phyloP scores from a whole-genome alignment of 2,113 vertebrate species.

The Albula glossodonta region DNA sequence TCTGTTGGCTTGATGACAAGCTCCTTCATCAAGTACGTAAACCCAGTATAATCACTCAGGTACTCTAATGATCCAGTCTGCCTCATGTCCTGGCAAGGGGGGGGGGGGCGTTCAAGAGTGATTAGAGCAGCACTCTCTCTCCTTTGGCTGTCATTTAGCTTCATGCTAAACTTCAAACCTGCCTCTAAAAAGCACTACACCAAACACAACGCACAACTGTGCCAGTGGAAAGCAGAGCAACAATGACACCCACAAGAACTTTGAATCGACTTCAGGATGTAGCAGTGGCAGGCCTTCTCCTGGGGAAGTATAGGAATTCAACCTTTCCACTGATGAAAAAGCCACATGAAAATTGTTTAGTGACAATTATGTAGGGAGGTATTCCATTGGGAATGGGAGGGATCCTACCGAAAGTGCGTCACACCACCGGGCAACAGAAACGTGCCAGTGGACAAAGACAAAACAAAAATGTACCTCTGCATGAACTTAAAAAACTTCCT shows the following conservation, averaged over 20 bases:
- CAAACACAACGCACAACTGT: neutral
- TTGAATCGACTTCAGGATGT: too few species aligned
- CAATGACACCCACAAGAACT: neutral
- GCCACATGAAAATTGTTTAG: conserved; percentile 2
- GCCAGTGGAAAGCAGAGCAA: neutral
- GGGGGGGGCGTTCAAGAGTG: conserved; percentile 12
- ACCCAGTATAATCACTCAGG: conserved; percentile 15
- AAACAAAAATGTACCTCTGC: conserved; percentile 24
- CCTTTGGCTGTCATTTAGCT: neutral
- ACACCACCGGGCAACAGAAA: conserved; percentile 6
- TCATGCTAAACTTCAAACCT: neutral
- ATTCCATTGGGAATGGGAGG: conserved; percentile 6
- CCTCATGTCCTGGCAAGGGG: neutral
- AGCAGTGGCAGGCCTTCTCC: neutral
- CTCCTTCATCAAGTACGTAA: neutral
- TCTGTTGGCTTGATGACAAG: neutral
- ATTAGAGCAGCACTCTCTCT: conserved; percentile 6
- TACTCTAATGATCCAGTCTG: conserved; percentile 2
- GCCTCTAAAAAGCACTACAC: neutral
- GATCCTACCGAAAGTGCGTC: conserved; percentile 11
- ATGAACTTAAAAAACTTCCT: conserved; percentile 19
- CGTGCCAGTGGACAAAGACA: neutral
- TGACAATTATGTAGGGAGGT: conserved; percentile 28
- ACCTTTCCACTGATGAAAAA: neutral
- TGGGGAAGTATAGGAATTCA: neutral